A percentile compares a stretch with the other conserved stretches of the same genome.
Evolutionary conservation across 1,140 invertebrate species (phyloP).

Genomic region (Holcopasites calliopsidis): DNA sequence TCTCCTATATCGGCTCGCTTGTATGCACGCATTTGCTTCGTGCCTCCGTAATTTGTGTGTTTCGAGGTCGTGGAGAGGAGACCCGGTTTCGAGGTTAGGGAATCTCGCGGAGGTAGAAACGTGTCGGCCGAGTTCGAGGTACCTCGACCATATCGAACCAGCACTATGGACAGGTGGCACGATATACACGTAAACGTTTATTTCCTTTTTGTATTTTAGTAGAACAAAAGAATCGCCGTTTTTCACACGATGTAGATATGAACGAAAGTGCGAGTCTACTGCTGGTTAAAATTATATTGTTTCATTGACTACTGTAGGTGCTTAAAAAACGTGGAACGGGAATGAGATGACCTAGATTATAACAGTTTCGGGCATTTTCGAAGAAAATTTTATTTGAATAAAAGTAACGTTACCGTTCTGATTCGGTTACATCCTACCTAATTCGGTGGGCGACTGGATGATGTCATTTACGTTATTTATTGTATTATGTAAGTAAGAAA

Average conservation of each 20-base stretch:
- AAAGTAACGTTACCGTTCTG: too few species aligned
- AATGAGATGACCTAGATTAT: constrained; percentile 10
- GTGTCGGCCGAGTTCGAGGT: constrained; percentile 55
- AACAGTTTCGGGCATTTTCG: not conserved
- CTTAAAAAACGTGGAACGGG: not conserved
- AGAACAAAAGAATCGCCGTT: not conserved
- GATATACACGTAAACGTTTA: too few species aligned
- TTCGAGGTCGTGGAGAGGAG: constrained; percentile 64
- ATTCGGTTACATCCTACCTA: too few species aligned
- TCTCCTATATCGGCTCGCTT: constrained; percentile 39
- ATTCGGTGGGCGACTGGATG: too few species aligned
- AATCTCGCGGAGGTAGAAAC: constrained; percentile 50
- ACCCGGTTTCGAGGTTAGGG: constrained; percentile 58
- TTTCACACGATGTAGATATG: not conserved
- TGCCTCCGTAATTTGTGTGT: constrained; percentile 64
- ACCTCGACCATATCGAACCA: constrained; percentile 46
- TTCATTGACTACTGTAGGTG: constrained; percentile 8
- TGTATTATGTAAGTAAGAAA: too few species aligned
- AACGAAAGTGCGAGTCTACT: constrained; percentile 10
- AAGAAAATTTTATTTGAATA: too few species aligned
- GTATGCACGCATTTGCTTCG: constrained; percentile 36
- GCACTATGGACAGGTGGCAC: constrained; percentile 37
- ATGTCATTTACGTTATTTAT: too few species aligned
- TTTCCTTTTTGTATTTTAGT: constrained; percentile 2
- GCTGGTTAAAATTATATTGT: not conserved